Conservation (phyloP, 1,140 invertebrate genomes). For the Zaprionus kolodkinae region DNA sequence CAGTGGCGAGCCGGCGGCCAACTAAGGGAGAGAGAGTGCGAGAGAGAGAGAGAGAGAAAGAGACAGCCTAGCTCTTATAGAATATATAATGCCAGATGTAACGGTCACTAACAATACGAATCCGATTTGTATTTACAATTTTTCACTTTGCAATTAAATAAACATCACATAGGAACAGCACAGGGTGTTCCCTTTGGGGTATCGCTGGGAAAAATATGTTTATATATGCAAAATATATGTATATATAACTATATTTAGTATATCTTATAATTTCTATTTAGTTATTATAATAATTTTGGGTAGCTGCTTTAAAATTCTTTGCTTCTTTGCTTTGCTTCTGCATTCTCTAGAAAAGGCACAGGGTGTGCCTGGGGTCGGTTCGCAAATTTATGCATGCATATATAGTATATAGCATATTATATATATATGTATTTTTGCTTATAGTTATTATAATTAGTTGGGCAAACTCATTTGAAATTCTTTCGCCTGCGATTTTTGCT, state of each 20-base stretch:
- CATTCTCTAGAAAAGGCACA: slow-evolving; percentile 4
- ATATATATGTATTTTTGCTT: not conserved
- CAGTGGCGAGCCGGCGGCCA: slow-evolving; percentile 70
- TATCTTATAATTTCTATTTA: not conserved
- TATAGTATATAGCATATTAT: not conserved
- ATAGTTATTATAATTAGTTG: slow-evolving; percentile 1
- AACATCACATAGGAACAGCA: slow-evolving; percentile 43
- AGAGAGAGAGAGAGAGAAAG: slow-evolving; percentile 24
- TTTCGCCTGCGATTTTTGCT: not conserved
- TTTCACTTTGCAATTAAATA: slow-evolving; percentile 54
- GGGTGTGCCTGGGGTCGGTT: not conserved
- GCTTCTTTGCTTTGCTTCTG: not conserved
- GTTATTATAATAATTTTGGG: not conserved
- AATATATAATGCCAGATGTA: slow-evolving; percentile 61
- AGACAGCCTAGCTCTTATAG: slow-evolving; percentile 39
- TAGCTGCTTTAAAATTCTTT: not conserved
- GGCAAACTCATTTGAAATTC: slow-evolving; percentile 6
- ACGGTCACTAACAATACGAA: slow-evolving; percentile 35
- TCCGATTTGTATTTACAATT: slow-evolving; percentile 61
- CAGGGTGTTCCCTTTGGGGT: not conserved
- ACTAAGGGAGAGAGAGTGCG: slow-evolving; percentile 31
- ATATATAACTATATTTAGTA: no score
- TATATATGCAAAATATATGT: not conserved
- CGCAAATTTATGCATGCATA: not conserved
- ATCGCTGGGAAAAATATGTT: not conserved